These are phyloP conservation scores for Darevskia mixta DNA, from an alignment of 2,797 vertebrate genomes.

Conservation along the genomic window DNA sequence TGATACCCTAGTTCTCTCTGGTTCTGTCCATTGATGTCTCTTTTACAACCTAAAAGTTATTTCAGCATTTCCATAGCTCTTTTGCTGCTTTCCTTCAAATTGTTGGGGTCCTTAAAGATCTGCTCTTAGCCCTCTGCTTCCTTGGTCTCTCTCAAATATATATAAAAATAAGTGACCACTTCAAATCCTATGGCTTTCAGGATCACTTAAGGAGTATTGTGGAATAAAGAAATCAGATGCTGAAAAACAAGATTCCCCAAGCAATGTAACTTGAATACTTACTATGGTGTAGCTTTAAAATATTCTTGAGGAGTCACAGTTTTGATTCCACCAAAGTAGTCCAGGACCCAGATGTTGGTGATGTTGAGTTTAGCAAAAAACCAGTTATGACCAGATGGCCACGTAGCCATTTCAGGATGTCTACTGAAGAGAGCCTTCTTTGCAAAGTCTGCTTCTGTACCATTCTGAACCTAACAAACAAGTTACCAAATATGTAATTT, in stretches of 20 bases:
- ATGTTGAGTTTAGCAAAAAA: conserved; percentile 96
- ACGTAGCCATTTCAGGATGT: conserved; percentile 92
- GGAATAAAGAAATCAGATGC: neutral
- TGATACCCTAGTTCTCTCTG: neutral
- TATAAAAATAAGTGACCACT: neutral
- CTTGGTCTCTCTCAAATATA: too few species aligned
- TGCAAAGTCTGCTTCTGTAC: conserved; percentile 82
- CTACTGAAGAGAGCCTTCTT: conserved; percentile 88
- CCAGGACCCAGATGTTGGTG: conserved; percentile 92
- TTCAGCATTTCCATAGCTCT: neutral
- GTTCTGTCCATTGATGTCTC: neutral
- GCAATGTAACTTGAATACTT: conserved; percentile 59
- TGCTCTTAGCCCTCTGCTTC: neutral
- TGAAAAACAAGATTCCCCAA: neutral
- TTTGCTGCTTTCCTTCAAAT: neutral
- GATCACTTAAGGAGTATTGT: neutral
- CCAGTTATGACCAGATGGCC: conserved; percentile 92
- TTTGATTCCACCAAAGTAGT: conserved; percentile 95
- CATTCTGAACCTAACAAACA: conserved; percentile 82
- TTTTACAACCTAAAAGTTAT: neutral
- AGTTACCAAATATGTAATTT: rapidly evolving
- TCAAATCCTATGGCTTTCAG: neutral
- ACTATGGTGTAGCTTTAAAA: conserved; percentile 84
- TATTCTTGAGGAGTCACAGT: conserved; percentile 90
- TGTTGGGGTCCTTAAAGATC: neutral